Conservation (phyloP, 2,797 vertebrate species). For the Vespertilio murinus region DNA sequence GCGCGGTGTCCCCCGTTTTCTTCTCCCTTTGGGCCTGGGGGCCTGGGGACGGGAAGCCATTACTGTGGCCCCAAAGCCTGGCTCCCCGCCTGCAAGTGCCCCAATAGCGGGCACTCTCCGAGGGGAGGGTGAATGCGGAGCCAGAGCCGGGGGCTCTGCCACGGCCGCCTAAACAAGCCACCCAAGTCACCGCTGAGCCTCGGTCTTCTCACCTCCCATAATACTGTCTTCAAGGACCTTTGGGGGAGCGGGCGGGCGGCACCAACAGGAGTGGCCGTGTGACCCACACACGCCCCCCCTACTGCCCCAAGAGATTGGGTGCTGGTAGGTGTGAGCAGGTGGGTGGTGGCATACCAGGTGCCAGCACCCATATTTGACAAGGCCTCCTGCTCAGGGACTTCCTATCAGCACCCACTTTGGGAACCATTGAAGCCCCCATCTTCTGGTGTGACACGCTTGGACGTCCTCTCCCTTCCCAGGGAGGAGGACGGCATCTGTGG, state of each 20-base stretch:
- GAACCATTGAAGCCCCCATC: no score
- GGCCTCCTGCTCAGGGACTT: background rate
- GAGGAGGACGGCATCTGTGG: background rate
- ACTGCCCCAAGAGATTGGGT: no score
- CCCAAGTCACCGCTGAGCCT: background rate
- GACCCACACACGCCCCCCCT: background rate
- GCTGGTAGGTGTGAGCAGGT: background rate
- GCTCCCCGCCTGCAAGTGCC: background rate
- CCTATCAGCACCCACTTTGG: no score
- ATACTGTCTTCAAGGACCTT: no score
- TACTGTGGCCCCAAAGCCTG: accelerated
- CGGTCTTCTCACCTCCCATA: background rate
- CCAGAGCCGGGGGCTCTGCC: background rate
- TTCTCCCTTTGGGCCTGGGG: background rate
- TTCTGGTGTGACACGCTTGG: no score
- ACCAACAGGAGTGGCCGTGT: background rate
- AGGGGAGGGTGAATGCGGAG: background rate
- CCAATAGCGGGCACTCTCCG: background rate
- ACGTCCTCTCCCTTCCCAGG: background rate
- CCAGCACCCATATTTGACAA: background rate
- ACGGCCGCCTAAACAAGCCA: no score
- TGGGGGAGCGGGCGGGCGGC: no score
- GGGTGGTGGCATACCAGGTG: background rate
- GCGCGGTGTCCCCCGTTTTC: background rate
- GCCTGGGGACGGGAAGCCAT: background rate